Percentiles rank a stretch among this genome's conserved stretches.
Conservation (phyloP, 64 coral and sea anemone genomes). For the Montipora capricornis region DNA sequence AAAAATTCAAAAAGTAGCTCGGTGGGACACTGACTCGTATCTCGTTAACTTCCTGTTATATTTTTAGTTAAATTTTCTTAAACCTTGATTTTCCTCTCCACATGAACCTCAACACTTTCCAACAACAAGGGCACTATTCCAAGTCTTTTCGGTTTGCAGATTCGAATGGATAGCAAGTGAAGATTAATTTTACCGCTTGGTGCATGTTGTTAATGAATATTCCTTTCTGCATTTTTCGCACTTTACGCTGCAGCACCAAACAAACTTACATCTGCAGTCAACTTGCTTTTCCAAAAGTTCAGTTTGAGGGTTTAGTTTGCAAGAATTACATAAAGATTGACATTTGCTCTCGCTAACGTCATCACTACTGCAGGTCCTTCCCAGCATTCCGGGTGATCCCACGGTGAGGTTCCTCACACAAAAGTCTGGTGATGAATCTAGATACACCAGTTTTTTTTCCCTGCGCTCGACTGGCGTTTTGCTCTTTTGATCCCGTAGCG, state of each 20-base stretch:
- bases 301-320: neutral
- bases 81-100: too few relatives aligned
- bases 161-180: neutral
- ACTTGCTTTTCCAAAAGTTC: neutral
- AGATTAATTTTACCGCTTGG: neutral
- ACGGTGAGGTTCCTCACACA: conserved; percentile 27
- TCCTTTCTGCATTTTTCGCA: conserved; percentile 46
- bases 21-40: too few relatives aligned
- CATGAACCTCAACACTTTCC: too few relatives aligned
- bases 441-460: conserved; percentile 58
- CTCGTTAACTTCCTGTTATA: too few relatives aligned
- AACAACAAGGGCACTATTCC: too few relatives aligned
- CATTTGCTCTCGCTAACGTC: conserved; percentile 9
- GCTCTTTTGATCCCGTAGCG: neutral
- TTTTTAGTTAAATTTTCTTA: too few relatives aligned
- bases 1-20: too few relatives aligned
- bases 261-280: conserved; percentile 60
- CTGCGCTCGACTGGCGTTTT: conserved; percentile 24
- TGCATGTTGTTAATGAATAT: conserved; percentile 60
- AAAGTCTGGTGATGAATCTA: conserved; percentile 66
- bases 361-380: conserved; percentile 56
- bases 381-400: conserved; percentile 40
- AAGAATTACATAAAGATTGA: conserved; percentile 18
- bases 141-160: neutral
- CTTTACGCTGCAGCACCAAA: conserved; percentile 63